Percentiles rank a stretch among this genome's conserved stretches.
Evolutionary conservation across 2,888 invertebrate species (phyloP).

Genomic region (Neocrepidodera transversa): DNA sequence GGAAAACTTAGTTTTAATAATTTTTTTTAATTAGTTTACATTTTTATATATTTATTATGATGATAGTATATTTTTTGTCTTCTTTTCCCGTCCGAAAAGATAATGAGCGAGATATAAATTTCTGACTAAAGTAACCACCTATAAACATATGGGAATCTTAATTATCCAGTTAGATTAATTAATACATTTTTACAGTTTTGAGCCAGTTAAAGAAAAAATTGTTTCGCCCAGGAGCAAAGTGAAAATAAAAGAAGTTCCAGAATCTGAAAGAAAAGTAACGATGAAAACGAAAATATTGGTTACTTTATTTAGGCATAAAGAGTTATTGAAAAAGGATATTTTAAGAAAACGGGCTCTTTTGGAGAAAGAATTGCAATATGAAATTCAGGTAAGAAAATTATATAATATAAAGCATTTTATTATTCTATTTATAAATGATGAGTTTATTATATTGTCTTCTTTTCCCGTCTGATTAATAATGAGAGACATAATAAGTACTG

Average conservation of each 20-base stretch:
- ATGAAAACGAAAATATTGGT: conserved; percentile 69
- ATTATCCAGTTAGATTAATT: too few species aligned
- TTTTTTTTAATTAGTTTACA: too few species aligned
- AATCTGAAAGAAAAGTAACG: conserved; percentile 65
- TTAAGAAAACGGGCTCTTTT: conserved; percentile 87
- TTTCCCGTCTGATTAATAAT: conserved; percentile 19
- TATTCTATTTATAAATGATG: conserved; percentile 11
- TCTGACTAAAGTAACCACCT: too few species aligned
- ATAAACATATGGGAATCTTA: too few species aligned
- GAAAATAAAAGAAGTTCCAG: conserved; percentile 57
- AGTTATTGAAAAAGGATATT: conserved; percentile 91
- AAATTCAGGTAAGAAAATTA: conserved; percentile 83
- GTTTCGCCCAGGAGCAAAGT: conserved; percentile 54
- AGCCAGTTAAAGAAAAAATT: conserved; percentile 50
- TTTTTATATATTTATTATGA: too few species aligned
- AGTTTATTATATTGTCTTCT: conserved; percentile 17
- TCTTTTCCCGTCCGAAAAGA: background rate
- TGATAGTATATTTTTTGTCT: conserved; percentile 1
- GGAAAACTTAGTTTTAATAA: too few species aligned
- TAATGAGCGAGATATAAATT: background rate
- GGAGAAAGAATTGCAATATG: conserved; percentile 87
- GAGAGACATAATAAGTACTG: conserved; percentile 7
- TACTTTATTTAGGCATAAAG: conserved; percentile 86
- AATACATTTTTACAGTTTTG: too few species aligned
- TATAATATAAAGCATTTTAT: background rate